A percentile compares a stretch with the other conserved stretches of the same genome.
These are phyloP conservation scores for Drosophila repletoides DNA, from an alignment of 1,140 invertebrate genomes.

Conservation along the genomic window DNA sequence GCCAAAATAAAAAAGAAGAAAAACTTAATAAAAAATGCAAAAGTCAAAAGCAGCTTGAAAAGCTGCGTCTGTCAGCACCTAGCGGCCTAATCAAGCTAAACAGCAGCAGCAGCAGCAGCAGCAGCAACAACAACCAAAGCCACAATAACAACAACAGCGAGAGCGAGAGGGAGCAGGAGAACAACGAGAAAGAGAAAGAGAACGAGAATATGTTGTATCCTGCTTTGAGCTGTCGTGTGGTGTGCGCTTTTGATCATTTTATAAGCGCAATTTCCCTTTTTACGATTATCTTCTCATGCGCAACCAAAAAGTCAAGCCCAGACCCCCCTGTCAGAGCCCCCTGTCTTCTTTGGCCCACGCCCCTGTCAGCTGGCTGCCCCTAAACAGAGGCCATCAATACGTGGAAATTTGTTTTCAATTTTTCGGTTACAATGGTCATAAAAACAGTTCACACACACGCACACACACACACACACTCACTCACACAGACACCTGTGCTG, in stretches of 20 bases:
- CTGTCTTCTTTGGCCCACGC: neutral
- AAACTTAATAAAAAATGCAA: neutral
- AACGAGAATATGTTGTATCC: conserved; percentile 8
- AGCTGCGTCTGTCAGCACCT: conserved; percentile 59
- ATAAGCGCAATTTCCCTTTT: conserved; percentile 65
- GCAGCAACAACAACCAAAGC: neutral
- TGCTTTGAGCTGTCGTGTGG: conserved; percentile 17
- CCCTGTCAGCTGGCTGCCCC: neutral
- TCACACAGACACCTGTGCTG: conserved; percentile 24
- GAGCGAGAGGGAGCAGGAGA: neutral
- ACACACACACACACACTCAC: conserved; percentile 11
- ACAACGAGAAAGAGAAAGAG: neutral
- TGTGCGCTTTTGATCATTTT: conserved; percentile 63
- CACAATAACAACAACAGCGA: conserved; percentile 3
- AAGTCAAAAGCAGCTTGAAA: conserved; percentile 23
- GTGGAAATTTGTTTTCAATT: conserved; percentile 80
- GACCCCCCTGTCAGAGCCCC: neutral
- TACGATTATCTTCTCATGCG: conserved; percentile 67
- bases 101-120: conserved; percentile 18
- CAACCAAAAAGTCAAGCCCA: conserved; percentile 41
- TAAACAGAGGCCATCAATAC: conserved; percentile 49
- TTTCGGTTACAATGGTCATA: conserved; percentile 70
- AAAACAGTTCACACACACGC: conserved; percentile 50
- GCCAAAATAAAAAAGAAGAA: neutral
- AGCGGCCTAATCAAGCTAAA: conserved; percentile 48